A percentile compares a stretch with the other conserved stretches of the same genome.
Evolutionary conservation across 2,888 invertebrate genomes (phyloP).

Genomic region (Tinea pellionella): DNA sequence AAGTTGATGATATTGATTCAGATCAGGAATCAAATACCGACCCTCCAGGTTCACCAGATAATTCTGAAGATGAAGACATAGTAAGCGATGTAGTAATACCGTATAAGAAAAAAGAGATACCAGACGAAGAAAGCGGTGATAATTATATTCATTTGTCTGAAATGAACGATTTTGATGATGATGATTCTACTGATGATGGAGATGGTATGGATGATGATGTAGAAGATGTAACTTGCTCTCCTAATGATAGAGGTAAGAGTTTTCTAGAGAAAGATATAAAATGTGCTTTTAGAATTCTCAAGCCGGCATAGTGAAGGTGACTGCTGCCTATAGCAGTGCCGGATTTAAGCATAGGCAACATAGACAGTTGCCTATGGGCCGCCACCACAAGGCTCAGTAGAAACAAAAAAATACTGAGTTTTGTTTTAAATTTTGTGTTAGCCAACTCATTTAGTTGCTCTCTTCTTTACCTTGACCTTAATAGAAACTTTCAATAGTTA

Average conservation of each 20-base stretch:
- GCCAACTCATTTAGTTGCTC: too few species aligned
- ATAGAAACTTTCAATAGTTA: too few species aligned
- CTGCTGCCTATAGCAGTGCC: too few species aligned
- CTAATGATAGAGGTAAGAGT: background rate
- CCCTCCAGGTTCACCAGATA: constrained; percentile 2
- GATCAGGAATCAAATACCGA: constrained; percentile 11
- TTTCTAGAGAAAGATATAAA: too few species aligned
- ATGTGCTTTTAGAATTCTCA: too few species aligned
- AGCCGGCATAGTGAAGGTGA: too few species aligned
- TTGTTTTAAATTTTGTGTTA: too few species aligned
- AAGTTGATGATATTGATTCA: constrained; percentile 33
- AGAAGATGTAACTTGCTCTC: background rate
- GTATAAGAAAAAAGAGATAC: constrained; percentile 26
- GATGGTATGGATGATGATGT: background rate
- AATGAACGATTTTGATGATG: constrained; percentile 27
- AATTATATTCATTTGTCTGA: constrained; percentile 51
- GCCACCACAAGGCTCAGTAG: too few species aligned
- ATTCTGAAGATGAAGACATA: constrained; percentile 16
- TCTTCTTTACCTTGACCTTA: too few species aligned
- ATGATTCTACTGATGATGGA: constrained; percentile 28
- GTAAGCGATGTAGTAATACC: background rate
- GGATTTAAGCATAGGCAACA: too few species aligned
- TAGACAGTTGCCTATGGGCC: too few species aligned
- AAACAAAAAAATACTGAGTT: too few species aligned
- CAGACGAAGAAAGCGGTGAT: constrained; percentile 43